phyloP scores from a whole-genome alignment of 2,797 vertebrate species.

The Myripristis jacobus region DNA sequence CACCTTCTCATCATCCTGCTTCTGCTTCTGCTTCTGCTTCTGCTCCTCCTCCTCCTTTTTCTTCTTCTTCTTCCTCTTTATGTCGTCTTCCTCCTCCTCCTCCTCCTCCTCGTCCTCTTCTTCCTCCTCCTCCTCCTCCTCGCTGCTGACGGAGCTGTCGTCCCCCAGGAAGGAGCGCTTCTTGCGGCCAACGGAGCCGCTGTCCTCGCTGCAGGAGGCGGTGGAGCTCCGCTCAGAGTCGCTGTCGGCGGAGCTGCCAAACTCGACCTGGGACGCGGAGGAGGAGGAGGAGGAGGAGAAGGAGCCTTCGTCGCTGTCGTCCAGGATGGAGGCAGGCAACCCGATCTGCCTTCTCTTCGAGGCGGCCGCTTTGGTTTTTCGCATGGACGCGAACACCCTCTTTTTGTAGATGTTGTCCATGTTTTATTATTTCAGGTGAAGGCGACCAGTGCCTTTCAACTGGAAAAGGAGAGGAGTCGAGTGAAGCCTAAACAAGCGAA shows the following conservation, averaged over 20 bases:
- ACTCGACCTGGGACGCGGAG: conserved; percentile 71
- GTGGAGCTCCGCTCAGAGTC: conserved; percentile 60
- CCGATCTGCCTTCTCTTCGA: conserved; percentile 76
- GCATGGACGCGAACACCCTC: conserved; percentile 81
- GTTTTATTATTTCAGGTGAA: conserved; percentile 13
- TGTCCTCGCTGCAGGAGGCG: conserved; percentile 74
- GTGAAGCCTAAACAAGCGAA: no score
- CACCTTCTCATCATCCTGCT: neutral
- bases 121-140: conserved; percentile 30
- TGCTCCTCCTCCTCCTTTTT: conserved; percentile 37
- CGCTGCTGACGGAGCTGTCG: conserved; percentile 68
- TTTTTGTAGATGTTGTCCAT: conserved; percentile 83
- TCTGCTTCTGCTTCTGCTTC: no score
- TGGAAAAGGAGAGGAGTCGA: no score
- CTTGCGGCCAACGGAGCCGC: conserved; percentile 73
- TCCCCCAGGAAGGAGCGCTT: conserved; percentile 78
- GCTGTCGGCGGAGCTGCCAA: conserved; percentile 67
- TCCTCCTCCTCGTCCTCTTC: conserved; percentile 2
- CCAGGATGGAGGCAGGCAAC: conserved; percentile 77
- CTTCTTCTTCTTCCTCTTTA: no score
- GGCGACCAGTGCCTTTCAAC: no score
- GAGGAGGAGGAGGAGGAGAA: conserved; percentile 74
- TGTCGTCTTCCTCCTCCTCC: neutral
- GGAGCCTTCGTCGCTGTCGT: conserved; percentile 82
- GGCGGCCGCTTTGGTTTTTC: conserved; percentile 78